These are phyloP conservation scores for Microctonus brassicae DNA, from an alignment of 2,888 invertebrate species.

Conservation along the genomic window DNA sequence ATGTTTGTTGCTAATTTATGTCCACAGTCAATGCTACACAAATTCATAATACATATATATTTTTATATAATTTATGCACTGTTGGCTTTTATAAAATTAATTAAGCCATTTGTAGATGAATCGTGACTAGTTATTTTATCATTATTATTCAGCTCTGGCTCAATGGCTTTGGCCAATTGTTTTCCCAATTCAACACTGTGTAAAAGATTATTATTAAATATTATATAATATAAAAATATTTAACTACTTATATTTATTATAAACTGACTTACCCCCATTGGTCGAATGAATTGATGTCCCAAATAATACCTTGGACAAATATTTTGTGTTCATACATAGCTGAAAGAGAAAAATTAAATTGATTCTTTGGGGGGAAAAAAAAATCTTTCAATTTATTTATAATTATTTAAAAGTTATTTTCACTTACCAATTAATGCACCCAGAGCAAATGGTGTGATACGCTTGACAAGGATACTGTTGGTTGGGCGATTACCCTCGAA, in stretches of 20 bases:
- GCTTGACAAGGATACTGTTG: conserved; percentile 94
- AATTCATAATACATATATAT: conserved; percentile 79
- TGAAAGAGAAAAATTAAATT: conserved; percentile 69
- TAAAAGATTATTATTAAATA: no score
- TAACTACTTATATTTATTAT: not conserved
- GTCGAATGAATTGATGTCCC: conserved; percentile 99
- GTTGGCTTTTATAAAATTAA: conserved; percentile 90
- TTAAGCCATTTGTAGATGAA: conserved; percentile 95
- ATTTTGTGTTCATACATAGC: conserved; percentile 99
- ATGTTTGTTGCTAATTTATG: conserved; percentile 96
- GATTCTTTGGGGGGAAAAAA: not conserved
- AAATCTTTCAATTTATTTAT: not conserved
- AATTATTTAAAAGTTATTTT: conserved; percentile 7
- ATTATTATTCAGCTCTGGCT: conserved; percentile 86
- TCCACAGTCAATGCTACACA: conserved; percentile 97
- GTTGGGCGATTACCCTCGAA: conserved; percentile 98
- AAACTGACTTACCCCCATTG: conserved; percentile 89
- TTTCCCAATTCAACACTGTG: conserved; percentile 95
- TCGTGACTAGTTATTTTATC: conserved; percentile 85
- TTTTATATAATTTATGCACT: conserved; percentile 57
- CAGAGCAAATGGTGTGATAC: conserved; percentile 92
- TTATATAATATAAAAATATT: not conserved
- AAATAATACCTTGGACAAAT: conserved; percentile 97
- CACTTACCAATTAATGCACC: conserved; percentile 90
- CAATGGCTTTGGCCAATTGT: conserved; percentile 97